Percentiles rank a stretch among this genome's conserved stretches.
These are phyloP conservation scores for Oxystoma pomonae DNA, from an alignment of 2,888 invertebrate genomes.

Conservation along the genomic window DNA sequence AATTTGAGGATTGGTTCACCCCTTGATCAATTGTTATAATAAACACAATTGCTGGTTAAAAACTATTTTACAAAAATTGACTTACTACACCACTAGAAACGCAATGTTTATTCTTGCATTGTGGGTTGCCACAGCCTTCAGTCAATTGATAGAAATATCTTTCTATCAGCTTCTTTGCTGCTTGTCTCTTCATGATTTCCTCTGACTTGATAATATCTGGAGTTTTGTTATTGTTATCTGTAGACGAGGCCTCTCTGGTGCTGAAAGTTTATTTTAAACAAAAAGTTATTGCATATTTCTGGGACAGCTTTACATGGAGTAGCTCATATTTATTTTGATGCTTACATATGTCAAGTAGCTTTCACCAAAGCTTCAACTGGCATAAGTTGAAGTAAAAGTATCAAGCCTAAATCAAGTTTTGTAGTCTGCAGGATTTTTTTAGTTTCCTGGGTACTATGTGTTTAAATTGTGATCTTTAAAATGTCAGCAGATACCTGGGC, in stretches of 20 bases:
- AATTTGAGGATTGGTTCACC: no score
- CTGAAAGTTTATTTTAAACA: slow-evolving; percentile 31
- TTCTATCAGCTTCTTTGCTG: slow-evolving; percentile 83
- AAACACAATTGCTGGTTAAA: not conserved
- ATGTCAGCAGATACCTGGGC: no score
- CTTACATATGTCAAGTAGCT: no score
- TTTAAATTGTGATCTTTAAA: no score
- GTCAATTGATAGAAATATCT: slow-evolving; percentile 89
- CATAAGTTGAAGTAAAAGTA: no score
- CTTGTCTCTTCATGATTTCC: slow-evolving; percentile 69
- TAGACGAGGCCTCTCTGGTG: slow-evolving; percentile 48
- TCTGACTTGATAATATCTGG: slow-evolving; percentile 43
- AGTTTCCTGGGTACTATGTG: no score
- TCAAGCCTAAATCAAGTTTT: no score
- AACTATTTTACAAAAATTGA: slow-evolving; percentile 8
- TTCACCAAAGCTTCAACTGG: no score
- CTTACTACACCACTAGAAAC: slow-evolving; percentile 84
- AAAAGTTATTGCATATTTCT: not conserved
- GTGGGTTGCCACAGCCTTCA: slow-evolving; percentile 87
- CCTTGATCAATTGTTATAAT: no score
- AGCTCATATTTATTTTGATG: no score
- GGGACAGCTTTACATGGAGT: no score
- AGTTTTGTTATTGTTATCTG: slow-evolving; percentile 36
- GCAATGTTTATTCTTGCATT: slow-evolving; percentile 82
- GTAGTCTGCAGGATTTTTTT: no score